Base-by-base conservation (phyloP, 2,797 vertebrate species). In the Astyanax mexicanus region DNA sequence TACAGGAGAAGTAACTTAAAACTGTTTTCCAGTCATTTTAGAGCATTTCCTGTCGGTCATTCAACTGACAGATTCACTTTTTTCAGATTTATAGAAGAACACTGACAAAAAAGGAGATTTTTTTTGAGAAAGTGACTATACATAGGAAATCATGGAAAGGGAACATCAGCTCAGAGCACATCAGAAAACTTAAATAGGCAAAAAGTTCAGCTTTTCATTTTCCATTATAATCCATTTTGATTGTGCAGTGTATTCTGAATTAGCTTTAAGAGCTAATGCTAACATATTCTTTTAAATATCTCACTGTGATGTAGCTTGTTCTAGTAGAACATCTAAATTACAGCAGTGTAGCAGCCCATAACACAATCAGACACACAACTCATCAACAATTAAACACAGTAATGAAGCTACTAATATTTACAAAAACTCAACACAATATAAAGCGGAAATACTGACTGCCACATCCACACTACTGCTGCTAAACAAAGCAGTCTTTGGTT, bases 361-460 rank as follows among this genome's bases (percentile, higher is more conserved):
- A 67, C 69, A 55, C 78, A 52, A 77, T 74, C 25, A 72, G 47
- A 70, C 70, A 82, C 67, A 79, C 44, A 37, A 72, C 37, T 81
- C 19, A 49, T 60, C 40, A 47, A 71, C 68, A 86, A 79, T 89
- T 81, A 54, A 86, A 84, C 44, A 77, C 84, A 68, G 54, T 29
- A 82, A 81, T 21, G 77, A 55, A 84, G 3, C 42, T 55, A 72
- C 75, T 77, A 67, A 75, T 92, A 93, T 92, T 89, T 92, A 93
- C 91, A 92, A 88, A 27, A 77, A 70, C 5, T 8, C 79, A 35
- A 75, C 47, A 47, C 69, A 72, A 37, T 11, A 49, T 57, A 13
- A 58, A 58, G 72, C 64, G 82, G 54, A 57, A 86, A 83, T 67
- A 88, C 78, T 85, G 83, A 85, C 82, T 83, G 76, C 64, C 84